Conservation (phyloP, 2,797 vertebrate species). For the Hydrolagus colliei region DNA sequence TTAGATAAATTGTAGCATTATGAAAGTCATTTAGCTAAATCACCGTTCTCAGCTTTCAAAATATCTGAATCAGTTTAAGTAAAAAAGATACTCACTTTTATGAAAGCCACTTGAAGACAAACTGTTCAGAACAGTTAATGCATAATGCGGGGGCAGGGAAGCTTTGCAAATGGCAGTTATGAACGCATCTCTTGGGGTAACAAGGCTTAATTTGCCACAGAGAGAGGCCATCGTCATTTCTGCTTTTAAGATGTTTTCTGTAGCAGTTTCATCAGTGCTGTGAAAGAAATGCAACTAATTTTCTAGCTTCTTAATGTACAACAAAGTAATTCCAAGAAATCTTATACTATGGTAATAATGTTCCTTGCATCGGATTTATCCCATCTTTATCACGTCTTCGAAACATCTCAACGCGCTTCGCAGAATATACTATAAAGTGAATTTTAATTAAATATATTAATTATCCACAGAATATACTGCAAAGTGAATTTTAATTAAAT, state of each 20-base stretch:
- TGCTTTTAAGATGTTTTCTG: slow-evolving; percentile 96
- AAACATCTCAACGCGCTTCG: too few species aligned
- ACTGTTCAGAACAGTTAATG: slow-evolving; percentile 84
- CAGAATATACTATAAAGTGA: too few species aligned
- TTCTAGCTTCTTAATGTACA: too few species aligned
- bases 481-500: too few species aligned
- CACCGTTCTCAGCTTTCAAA: not conserved
- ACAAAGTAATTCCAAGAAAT: too few species aligned
- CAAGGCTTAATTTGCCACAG: slow-evolving; percentile 84
- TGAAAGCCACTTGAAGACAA: slow-evolving; percentile 49
- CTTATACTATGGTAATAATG: too few species aligned
- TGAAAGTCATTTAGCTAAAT: not conserved
- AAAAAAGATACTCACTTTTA: slow-evolving; percentile 29
- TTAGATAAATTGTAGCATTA: not conserved
- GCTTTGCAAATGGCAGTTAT: slow-evolving; percentile 98
- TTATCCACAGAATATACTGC: too few species aligned
- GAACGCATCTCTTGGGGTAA: slow-evolving; percentile 94
- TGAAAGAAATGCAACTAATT: slow-evolving; percentile 36
- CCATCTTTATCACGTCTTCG: too few species aligned
- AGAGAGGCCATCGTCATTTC: slow-evolving; percentile 91
- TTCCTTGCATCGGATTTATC: too few species aligned
- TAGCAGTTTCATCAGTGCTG: slow-evolving; percentile 93
- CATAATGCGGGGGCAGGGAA: slow-evolving; percentile 90
- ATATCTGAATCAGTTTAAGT: not conserved
- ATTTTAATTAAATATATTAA: too few species aligned